A percentile compares a stretch with the other conserved stretches of the same genome.
These are phyloP conservation scores for Nicator chloris DNA, from an alignment of 2,113 vertebrate species.

Conservation along the genomic window DNA sequence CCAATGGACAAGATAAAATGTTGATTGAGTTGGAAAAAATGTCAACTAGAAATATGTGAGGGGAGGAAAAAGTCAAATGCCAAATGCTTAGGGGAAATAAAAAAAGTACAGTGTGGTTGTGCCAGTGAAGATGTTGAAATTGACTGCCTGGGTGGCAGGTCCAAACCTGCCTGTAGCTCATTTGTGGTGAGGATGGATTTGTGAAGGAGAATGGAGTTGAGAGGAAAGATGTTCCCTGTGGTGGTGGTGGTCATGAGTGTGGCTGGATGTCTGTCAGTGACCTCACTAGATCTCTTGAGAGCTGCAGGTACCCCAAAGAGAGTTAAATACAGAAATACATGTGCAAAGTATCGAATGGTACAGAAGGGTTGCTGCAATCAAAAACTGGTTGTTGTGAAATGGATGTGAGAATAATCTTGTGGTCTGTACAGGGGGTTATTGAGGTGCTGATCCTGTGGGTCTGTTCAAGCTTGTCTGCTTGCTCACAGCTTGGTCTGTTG, in stretches of 20 bases:
- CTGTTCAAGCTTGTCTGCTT: neutral
- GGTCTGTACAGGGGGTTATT: neutral
- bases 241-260: accelerated
- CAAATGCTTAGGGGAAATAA: neutral
- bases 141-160: neutral
- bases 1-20: neutral
- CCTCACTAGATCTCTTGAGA: neutral
- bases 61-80: neutral
- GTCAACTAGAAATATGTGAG: neutral
- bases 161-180: neutral
- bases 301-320: neutral
- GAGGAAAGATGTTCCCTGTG: neutral
- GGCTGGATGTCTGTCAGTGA: neutral
- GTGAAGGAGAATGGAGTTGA: accelerated
- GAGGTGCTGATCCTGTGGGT: neutral
- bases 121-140: neutral
- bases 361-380: neutral
- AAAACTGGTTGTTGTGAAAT: neutral
- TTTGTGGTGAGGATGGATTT: too few relatives aligned
- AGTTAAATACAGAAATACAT: neutral
- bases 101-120: neutral
- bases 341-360: neutral
- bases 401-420: neutral
- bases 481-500: neutral
- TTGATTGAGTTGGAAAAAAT: neutral